Base-by-base conservation (phyloP, 2,797 vertebrate species). In the Typhlichthys eigenmanni region DNA sequence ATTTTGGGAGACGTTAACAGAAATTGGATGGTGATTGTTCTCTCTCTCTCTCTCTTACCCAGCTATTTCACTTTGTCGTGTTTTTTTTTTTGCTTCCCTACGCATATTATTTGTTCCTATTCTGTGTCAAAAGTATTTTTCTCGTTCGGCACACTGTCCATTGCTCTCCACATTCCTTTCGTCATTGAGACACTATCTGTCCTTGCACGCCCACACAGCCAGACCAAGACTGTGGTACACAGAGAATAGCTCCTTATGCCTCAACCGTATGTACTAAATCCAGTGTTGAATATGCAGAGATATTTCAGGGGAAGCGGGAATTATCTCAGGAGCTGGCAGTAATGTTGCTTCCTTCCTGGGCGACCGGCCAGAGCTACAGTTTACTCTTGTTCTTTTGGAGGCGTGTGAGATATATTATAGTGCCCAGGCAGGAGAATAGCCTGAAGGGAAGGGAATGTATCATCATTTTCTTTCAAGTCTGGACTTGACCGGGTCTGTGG, bases 241-340 rank as follows among this genome's bases (percentile, higher is more conserved):
- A 59, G 75, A 78, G 72, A 81, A 80, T 70, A 74, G 72, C 66
- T 60, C 46, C 60, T 69, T 49, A 56, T 64, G 47, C 71, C 77
- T 50, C 58, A 72, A 64, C 74, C 70, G 46, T 0, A 1, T 71
- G 69, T 66, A 76, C 71, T 85, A 84, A 87, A 80, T 82, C 81
- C 76, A 60, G 53, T 63, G 65, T 19, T 24, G 65, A 71, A 70
- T 67, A 32, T 19, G 52, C 43, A 52, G 78, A 80, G 78, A 75
- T 79, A 71, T 86, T 80, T 82, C 68, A 66, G 48, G 59, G 48
- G 69, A 69, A 75, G 66, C 50, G 1, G 59, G 78, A 69, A 69
- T 79, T 77, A 75, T 81, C 78, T 82, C 24, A 3, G 58, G 60
- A 64, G 70, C 69, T 79, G 79, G 75, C 78, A 73, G n/a, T 13